Conservation (phyloP, 2,113 vertebrate species). For the Panthera leo region DNA sequence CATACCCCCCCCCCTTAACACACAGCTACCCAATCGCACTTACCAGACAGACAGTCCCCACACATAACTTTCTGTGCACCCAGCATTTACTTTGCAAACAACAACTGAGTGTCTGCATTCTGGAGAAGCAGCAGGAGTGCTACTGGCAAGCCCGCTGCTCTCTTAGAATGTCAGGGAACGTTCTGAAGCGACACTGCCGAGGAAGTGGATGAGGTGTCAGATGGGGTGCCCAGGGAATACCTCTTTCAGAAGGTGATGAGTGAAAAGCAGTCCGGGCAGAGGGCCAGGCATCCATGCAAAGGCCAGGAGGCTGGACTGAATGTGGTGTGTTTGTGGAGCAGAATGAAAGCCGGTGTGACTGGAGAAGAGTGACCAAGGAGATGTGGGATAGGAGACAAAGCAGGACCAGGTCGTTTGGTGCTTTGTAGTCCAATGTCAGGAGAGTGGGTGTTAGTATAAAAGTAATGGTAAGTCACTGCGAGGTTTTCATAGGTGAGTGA, state of each 20-base stretch:
- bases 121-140: fast-evolving
- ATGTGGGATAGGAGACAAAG: neutral
- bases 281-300: neutral
- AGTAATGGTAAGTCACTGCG: neutral
- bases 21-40: neutral
- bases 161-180: neutral
- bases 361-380: fast-evolving
- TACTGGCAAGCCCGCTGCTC: neutral
- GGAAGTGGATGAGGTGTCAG: neutral
- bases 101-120: neutral
- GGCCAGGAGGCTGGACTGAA: neutral
- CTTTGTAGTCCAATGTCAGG: neutral
- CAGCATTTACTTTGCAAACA: neutral
- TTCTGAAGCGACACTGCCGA: neutral
- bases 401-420: neutral
- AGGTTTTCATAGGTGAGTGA: neutral
- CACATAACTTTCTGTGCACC: neutral
- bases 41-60: neutral
- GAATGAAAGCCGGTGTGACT: neutral
- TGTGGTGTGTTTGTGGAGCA: neutral
- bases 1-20: neutral
- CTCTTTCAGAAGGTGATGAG: neutral
- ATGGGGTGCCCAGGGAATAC: neutral
- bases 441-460: neutral
- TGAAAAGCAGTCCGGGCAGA: neutral